Evolutionary conservation across 2,113 vertebrate species (phyloP), one percentile per base, ranked within the genome.

Genomic region (Zootoca vivipara): DNA sequence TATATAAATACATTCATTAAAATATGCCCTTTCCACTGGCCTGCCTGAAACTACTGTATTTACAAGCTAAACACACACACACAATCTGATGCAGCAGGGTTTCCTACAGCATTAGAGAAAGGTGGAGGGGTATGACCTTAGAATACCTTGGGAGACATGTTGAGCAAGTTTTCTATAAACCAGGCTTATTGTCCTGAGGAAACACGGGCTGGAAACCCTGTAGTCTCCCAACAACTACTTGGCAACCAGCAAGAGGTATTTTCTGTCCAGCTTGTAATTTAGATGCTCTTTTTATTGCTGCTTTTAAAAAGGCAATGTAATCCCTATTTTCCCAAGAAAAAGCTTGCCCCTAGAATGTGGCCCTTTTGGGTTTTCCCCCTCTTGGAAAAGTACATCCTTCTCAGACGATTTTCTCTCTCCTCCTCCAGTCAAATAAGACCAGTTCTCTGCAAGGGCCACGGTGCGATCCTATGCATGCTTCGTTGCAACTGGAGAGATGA

Each of bases 161-260:
- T 10, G 79, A 83, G 79, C 35, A 67, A 78, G 81, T 42, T 85
- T 58, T 40, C 58, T 81, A 69, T 33, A 62, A 5, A 81, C 85
- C 10, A 72, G 16, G 52, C 89, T 16, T 73, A 56, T 86, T 91
- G 92, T 91, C 95, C 94, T 86, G 85, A 91, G 67, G 65, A 91
- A 92, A 95, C 95, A 93, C 89, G 38, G 72, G 18, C 77, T 74
- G 77, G 38, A 80, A n/a, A 70, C 30, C 64, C 56, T 33, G 38
- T 72, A 46, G n/a, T n/a, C 85, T 65, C 82, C 42, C 3, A 62
- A n/a, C 12, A 30, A 30, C 69, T 33, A 33, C 46, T n/a, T 42
- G 75, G 79, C 42, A 72, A 52, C 40, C 30, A 69, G 72, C 33
- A 85, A 80, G 52, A 38, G 62, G 13, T 77, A 56, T 72, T 46